These are phyloP conservation scores for Porites lobata DNA, from an alignment of 92 coral and sea anemone genomes.

Conservation along the genomic window DNA sequence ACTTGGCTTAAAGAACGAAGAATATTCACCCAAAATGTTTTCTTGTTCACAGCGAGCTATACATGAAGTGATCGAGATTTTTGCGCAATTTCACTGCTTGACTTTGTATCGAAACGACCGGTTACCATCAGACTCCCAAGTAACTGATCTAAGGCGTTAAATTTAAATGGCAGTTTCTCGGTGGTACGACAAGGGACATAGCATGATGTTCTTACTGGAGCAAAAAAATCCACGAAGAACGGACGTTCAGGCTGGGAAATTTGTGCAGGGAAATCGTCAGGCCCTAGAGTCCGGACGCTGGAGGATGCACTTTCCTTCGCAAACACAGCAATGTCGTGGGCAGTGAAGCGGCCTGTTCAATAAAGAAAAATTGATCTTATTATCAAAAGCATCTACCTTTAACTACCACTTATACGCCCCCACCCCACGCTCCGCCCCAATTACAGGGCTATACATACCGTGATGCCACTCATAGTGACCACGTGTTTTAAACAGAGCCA, in stretches of 20 bases:
- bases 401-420: too few species aligned
- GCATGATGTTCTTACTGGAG: constrained; percentile 81
- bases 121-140: too few species aligned
- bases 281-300: constrained; percentile 92
- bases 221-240: constrained; percentile 98
- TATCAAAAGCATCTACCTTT: too few species aligned
- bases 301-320: constrained; percentile 97
- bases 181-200: background rate
- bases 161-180: too few species aligned
- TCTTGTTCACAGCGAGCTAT: too few species aligned
- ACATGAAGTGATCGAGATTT: too few species aligned
- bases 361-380: background rate
- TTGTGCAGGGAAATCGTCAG: constrained; percentile 93
- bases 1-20: too few species aligned
- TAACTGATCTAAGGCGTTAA: too few species aligned
- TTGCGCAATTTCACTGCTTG: too few species aligned
- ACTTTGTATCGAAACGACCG: too few species aligned
- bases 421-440: too few species aligned
- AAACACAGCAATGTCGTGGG: constrained; percentile 97
- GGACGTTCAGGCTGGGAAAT: constrained; percentile 83
- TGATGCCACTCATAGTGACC: constrained; percentile 97
- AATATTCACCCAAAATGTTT: too few species aligned
- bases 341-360: constrained; percentile 90
- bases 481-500: constrained; percentile 85
- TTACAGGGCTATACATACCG: constrained; percentile 62